Base-by-base conservation (phyloP, 2,888 invertebrate genomes). In the Drosophila mimica region DNA sequence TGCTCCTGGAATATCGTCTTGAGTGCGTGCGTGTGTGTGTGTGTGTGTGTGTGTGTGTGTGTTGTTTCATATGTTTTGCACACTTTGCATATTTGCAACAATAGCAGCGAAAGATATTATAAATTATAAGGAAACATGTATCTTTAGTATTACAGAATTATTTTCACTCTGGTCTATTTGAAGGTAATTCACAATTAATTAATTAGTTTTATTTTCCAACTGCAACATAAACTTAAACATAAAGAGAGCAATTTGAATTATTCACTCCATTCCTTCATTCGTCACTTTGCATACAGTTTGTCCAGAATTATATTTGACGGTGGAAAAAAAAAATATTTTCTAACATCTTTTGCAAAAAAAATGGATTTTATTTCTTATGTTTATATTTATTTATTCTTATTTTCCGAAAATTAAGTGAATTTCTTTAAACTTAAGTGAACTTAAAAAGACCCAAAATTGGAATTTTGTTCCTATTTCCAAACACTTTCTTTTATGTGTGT, bases 1-100 rank as follows among this genome's bases (percentile, higher is more conserved):
- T 43, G 30, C 46, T 57, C 54, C 68, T 60, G 68, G 77, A 79
- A 76, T 79, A 79, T 79, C 63, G 72, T 70, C 6, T 43, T 43
- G 11, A 20, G 43, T 64, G 68, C 52, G 52, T 81, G 79, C 74
- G 82, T 79, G 54, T 52, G 46, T 8, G 30, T 48, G 9, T 34
- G 34, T 8, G 36, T n/a, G 40, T 54, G 53, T 40, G 61, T 48
- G 40, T 58, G 31, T 30, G 46, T 56, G 52, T 36, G 49, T 34
- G 58, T 49, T 25, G 25, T 25, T 46, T 25, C 25, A 36, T 52
- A 8, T 46, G 48, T 52, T 57, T 52, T 60, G 36, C 48, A 68
- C 66, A 75, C 60, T 70, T 76, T 74, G 76, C 76, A 79, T 80
- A 63, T 76, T 76, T 79, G 65, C 69, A 52, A 71, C 69, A 54